Percentiles rank a stretch among this genome's conserved stretches.
These are phyloP conservation scores for Ondatra zibethicus DNA, from an alignment of 2,113 vertebrate species.

Conservation along the genomic window DNA sequence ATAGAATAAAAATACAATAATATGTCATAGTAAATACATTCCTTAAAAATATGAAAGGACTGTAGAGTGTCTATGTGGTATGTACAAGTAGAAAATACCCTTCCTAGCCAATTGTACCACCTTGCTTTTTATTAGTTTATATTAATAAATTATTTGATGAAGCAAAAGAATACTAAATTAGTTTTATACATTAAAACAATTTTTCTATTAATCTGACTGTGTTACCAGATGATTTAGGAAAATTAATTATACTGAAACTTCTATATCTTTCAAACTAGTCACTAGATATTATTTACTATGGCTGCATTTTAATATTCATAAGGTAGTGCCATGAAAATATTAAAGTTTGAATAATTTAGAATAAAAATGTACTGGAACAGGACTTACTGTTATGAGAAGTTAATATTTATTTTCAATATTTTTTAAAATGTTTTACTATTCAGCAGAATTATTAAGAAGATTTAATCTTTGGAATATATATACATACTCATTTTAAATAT, in stretches of 20 bases:
- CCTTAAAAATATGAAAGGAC: neutral
- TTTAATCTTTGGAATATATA: conserved; percentile 11
- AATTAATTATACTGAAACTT: conserved; percentile 17
- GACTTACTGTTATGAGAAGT: conserved; percentile 7
- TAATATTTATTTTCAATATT: conserved; percentile 33
- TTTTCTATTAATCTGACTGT: neutral
- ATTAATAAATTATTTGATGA: neutral
- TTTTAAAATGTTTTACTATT: conserved; percentile 52
- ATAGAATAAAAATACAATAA: neutral
- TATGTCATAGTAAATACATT: neutral
- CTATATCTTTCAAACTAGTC: neutral
- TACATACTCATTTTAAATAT: neutral
- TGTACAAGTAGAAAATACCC: neutral
- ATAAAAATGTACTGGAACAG: neutral
- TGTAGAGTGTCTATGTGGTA: accelerated
- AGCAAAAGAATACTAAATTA: neutral
- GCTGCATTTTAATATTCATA: conserved; percentile 62
- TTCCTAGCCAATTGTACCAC: neutral
- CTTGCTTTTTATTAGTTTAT: neutral
- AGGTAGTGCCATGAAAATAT: neutral
- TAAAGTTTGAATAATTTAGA: conserved; percentile 43
- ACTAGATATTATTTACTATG: conserved; percentile 20
- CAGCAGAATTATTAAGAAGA: neutral
- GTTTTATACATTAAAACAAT: neutral
- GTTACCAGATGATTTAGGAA: neutral